Conservation (phyloP, 2,113 vertebrate genomes). For the Girardinichthys multiradiatus region DNA sequence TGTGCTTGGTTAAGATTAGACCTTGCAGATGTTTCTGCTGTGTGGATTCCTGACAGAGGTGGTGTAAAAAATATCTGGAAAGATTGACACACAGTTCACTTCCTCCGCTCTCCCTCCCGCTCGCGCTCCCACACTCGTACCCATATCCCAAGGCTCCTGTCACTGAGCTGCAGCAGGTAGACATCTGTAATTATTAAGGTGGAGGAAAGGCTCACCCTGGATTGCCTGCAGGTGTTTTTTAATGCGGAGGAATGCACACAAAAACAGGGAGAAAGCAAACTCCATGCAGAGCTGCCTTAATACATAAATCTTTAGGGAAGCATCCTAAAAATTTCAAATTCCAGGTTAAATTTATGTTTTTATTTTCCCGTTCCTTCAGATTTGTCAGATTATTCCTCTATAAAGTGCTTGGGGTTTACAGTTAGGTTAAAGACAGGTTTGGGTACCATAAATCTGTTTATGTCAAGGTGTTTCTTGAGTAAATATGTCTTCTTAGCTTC, state of each 20-base stretch:
- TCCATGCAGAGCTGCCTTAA: not conserved
- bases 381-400: constrained; percentile 54
- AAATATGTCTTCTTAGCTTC: constrained; percentile 45
- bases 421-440: constrained; percentile 71
- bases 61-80: constrained; percentile 33
- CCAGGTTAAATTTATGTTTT: constrained; percentile 38
- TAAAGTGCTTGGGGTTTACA: constrained; percentile 55
- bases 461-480: constrained; percentile 56
- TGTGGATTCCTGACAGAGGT: constrained; percentile 39
- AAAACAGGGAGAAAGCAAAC: constrained; percentile 1
- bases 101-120: constrained; percentile 26
- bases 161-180: constrained; percentile 66
- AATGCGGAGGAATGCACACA: constrained; percentile 33
- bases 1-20: constrained; percentile 23
- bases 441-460: constrained; percentile 24
- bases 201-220: constrained; percentile 27
- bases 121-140: constrained; percentile 25
- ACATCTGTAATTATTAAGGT: constrained; percentile 60
- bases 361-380: constrained; percentile 32
- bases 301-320: constrained; percentile 1
- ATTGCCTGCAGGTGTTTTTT: constrained; percentile 58
- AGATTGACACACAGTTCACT: constrained; percentile 46
- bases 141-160: constrained; percentile 61
- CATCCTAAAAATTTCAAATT: constrained; percentile 40
- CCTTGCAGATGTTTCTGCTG: constrained; percentile 54